phyloP scores from a whole-genome alignment of 2,888 invertebrate species.

The Halictus ligatus region DNA sequence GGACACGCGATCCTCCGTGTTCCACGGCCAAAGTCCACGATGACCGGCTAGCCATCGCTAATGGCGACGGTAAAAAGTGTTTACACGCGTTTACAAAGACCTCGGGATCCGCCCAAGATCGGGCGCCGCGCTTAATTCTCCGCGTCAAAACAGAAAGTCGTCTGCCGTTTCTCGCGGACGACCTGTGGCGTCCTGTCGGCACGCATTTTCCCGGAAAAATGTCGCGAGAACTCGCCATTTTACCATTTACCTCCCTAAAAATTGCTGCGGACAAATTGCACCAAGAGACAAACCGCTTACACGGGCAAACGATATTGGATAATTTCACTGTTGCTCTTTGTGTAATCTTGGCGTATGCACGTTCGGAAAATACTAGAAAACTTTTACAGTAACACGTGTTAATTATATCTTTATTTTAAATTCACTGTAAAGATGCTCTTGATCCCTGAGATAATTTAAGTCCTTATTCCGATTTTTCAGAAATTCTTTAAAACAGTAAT shows the following conservation, averaged over 20 bases:
- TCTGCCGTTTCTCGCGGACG: constrained; percentile 38
- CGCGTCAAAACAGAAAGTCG: constrained; percentile 56
- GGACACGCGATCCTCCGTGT: constrained; percentile 81
- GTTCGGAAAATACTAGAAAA: background rate
- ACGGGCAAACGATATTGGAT: background rate
- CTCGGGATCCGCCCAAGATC: constrained; percentile 69
- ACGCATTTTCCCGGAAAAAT: background rate
- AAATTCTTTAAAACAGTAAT: background rate
- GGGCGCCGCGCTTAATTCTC: constrained; percentile 44
- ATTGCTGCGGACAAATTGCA: background rate
- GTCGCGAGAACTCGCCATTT: background rate
- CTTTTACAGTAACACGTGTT: background rate
- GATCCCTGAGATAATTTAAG: background rate
- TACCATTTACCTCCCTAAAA: background rate
- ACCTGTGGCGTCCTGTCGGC: constrained; percentile 43
- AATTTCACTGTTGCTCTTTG: background rate
- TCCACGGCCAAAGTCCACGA: constrained; percentile 67
- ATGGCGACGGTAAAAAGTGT: constrained; percentile 80
- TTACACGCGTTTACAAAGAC: constrained; percentile 73
- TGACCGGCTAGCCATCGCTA: constrained; percentile 80
- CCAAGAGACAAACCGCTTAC: background rate
- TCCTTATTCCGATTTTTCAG: background rate
- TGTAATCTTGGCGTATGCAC: background rate
- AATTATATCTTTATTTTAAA: background rate
- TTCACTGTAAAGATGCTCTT: background rate